Conservation (phyloP, 1,140 invertebrate species). For the Battus philenor region DNA sequence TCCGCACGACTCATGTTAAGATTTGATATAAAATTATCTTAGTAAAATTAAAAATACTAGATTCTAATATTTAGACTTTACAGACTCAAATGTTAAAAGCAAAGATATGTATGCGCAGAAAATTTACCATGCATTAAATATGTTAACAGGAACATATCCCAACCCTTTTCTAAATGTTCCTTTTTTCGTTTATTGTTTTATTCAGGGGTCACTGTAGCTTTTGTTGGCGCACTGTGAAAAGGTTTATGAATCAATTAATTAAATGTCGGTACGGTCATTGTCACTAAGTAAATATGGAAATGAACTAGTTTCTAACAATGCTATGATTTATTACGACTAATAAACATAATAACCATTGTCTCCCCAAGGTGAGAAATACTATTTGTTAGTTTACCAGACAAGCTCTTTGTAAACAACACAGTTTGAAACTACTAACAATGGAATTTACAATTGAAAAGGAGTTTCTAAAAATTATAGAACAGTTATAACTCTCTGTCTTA, state of each 20-base stretch:
- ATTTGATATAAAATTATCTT: no score
- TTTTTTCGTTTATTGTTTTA: slow-evolving; percentile 75
- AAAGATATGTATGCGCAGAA: no score
- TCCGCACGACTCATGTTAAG: no score
- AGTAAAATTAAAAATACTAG: no score
- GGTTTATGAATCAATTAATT: slow-evolving; percentile 75
- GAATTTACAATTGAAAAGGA: slow-evolving; percentile 16
- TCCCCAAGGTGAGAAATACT: slow-evolving; percentile 57
- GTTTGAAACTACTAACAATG: slow-evolving; percentile 17
- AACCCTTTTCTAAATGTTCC: slow-evolving; percentile 63
- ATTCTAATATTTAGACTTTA: no score
- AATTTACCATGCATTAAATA: slow-evolving; percentile 57
- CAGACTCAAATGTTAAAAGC: no score
- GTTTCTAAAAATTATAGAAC: slow-evolving; percentile 4
- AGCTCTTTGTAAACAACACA: slow-evolving; percentile 15
- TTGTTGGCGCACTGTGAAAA: slow-evolving; percentile 57
- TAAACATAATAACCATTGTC: slow-evolving; percentile 38
- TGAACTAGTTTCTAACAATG: slow-evolving; percentile 62
- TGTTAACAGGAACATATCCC: slow-evolving; percentile 65
- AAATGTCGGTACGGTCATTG: slow-evolving; percentile 71
- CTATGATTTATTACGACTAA: slow-evolving; percentile 59
- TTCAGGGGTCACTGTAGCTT: slow-evolving; percentile 65
- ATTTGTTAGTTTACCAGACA: slow-evolving; percentile 29
- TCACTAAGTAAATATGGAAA: slow-evolving; percentile 70
- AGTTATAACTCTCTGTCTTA: no score